Conservation (phyloP, 2,888 invertebrate genomes). For the Trichacis sp. region DNA sequence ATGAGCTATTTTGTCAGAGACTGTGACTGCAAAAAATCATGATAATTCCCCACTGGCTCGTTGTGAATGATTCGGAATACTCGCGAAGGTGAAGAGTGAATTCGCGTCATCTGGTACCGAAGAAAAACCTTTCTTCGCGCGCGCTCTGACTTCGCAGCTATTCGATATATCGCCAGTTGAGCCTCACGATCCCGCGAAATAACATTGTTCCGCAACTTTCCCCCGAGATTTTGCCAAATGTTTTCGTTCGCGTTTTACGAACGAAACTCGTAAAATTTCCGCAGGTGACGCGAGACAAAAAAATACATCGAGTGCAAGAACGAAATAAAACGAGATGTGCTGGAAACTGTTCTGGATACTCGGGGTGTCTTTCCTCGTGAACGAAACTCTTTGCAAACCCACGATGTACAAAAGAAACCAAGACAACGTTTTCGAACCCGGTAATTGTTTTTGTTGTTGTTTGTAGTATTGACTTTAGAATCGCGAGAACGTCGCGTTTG, state of each 20-base stretch:
- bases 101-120: background rate
- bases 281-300: constrained; percentile 4
- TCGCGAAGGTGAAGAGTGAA: background rate
- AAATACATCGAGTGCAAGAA: background rate
- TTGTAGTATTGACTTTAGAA: no score
- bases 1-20: no score
- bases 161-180: constrained; percentile 42
- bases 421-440: constrained; percentile 62
- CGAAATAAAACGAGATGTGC: constrained; percentile 20
- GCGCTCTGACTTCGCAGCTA: constrained; percentile 30
- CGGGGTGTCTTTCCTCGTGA: constrained; percentile 41
- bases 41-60: no score
- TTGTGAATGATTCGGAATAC: background rate
- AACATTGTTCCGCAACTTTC: constrained; percentile 49
- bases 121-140: constrained; percentile 32
- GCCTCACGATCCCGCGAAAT: constrained; percentile 40
- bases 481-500: background rate
- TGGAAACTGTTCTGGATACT: constrained; percentile 32
- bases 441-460: constrained; percentile 41
- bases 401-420: constrained; percentile 62
- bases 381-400: constrained; percentile 51
- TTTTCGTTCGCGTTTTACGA: constrained; percentile 32
- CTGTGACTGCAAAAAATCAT: no score
- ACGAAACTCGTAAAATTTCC: constrained; percentile 5
- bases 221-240: constrained; percentile 50